A percentile compares a stretch with the other conserved stretches of the same genome.
These are phyloP conservation scores for Cerceris ruficornis DNA, from an alignment of 2,888 invertebrate genomes.

Conservation along the genomic window DNA sequence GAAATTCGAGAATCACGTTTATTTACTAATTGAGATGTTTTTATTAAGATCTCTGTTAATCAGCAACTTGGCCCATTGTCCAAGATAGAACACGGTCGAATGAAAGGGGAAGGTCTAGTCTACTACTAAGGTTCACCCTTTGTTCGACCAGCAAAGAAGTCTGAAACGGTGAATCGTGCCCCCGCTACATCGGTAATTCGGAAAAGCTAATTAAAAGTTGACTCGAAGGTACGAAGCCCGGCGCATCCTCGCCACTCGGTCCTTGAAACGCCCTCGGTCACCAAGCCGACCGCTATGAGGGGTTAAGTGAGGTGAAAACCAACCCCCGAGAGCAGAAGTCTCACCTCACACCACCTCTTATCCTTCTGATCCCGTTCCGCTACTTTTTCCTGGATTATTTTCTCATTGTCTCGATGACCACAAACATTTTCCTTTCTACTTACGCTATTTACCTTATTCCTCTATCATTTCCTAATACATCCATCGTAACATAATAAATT, in stretches of 20 bases:
- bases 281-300: conserved; percentile 65
- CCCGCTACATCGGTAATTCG: conserved; percentile 79
- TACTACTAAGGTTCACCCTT: conserved; percentile 62
- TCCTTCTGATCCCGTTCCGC: conserved; percentile 55
- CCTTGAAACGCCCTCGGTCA: conserved; percentile 62
- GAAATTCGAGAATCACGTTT: conserved; percentile 20
- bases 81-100: conserved; percentile 60
- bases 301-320: conserved; percentile 73
- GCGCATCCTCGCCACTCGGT: conserved; percentile 56
- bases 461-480: neutral
- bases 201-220: conserved; percentile 81
- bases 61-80: conserved; percentile 73
- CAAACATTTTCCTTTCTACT: conserved; percentile 48
- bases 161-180: conserved; percentile 70
- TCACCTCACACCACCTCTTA: conserved; percentile 57
- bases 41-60: conserved; percentile 72
- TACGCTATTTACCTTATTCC: neutral
- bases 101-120: conserved; percentile 43
- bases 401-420: conserved; percentile 62
- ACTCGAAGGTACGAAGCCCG: conserved; percentile 71
- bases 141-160: conserved; percentile 73
- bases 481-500: neutral
- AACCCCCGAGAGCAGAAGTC: conserved; percentile 65
- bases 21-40: conserved; percentile 58
- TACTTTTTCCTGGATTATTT: conserved; percentile 45